phyloP scores from a whole-genome alignment of 1,140 invertebrate species.

The Zaprionus tsacasi region DNA sequence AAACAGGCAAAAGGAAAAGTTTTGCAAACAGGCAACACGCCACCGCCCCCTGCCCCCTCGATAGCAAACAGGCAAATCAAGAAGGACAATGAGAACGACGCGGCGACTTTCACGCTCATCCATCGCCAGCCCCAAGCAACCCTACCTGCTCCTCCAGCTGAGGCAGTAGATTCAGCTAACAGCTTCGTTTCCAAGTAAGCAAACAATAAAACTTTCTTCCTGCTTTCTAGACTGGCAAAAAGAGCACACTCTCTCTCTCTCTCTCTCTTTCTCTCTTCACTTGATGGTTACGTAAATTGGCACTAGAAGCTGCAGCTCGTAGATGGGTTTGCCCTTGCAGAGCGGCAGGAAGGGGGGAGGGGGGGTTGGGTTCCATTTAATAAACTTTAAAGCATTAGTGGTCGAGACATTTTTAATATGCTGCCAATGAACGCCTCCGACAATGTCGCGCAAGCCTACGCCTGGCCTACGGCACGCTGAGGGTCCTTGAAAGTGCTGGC shows the following conservation, averaged over 20 bases:
- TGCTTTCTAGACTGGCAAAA: constrained; percentile 11
- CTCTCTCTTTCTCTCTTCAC: constrained; percentile 32
- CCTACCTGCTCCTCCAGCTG: constrained; percentile 22
- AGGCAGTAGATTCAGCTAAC: constrained; percentile 13
- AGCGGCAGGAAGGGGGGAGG: constrained; percentile 1
- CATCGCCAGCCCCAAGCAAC: constrained; percentile 19
- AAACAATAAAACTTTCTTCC: constrained; percentile 73
- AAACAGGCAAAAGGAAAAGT: constrained; percentile 41
- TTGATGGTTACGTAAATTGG: constrained; percentile 78
- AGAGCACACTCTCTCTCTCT: constrained; percentile 20
- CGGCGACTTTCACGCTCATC: constrained; percentile 53
- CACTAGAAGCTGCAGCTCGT: constrained; percentile 18
- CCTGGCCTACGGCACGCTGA: constrained; percentile 15
- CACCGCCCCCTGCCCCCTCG: constrained; percentile 17
- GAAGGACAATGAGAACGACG: constrained; percentile 66
- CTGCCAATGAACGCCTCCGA: constrained; percentile 30
- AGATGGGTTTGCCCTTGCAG: constrained; percentile 18
- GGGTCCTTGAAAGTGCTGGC: constrained; percentile 3
- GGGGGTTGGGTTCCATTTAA: constrained; percentile 54
- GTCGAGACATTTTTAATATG: constrained; percentile 61
- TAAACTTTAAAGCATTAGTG: constrained; percentile 63
- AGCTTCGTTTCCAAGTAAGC: constrained; percentile 73
- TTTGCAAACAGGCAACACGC: constrained; percentile 44
- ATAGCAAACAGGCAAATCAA: constrained; percentile 68
- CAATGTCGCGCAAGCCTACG: constrained; percentile 24